Conservation (phyloP, 2,113 vertebrate genomes). For the Pelvicachromis taeniatus region DNA sequence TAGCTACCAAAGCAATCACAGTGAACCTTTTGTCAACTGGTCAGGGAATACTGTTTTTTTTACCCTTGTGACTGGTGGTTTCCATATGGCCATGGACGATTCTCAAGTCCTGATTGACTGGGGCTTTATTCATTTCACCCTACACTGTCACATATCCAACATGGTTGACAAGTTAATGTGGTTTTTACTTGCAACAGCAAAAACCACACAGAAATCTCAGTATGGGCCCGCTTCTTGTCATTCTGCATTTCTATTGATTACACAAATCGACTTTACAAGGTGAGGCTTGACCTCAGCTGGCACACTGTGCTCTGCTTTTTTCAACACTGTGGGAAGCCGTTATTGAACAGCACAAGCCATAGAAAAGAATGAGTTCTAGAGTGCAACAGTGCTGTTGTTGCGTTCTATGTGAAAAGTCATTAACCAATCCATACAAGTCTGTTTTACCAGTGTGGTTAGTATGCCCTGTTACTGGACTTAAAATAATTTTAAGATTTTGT, state of each 20-base stretch:
- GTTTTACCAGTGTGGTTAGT: background rate
- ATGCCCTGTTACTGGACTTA: background rate
- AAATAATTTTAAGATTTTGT: no score
- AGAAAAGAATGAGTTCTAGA: background rate
- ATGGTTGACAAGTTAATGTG: background rate
- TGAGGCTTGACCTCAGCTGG: background rate
- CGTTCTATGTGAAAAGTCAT: background rate
- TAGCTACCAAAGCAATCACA: background rate
- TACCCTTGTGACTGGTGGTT: background rate
- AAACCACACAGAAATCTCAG: background rate
- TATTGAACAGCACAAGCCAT: background rate
- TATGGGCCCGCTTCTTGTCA: background rate
- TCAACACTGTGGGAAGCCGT: background rate
- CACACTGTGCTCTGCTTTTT: background rate
- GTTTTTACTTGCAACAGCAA: background rate
- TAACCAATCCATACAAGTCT: background rate
- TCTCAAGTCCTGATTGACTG: background rate
- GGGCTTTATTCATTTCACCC: background rate
- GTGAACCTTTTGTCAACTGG: background rate
- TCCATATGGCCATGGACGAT: background rate
- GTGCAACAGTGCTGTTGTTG: no score
- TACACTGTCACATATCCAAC: background rate
- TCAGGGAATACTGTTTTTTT: no score
- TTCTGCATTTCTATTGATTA: background rate
- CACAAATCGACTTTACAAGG: background rate